Base-by-base conservation (phyloP, 2,888 invertebrate species). In the Eurytoma adleriae region DNA sequence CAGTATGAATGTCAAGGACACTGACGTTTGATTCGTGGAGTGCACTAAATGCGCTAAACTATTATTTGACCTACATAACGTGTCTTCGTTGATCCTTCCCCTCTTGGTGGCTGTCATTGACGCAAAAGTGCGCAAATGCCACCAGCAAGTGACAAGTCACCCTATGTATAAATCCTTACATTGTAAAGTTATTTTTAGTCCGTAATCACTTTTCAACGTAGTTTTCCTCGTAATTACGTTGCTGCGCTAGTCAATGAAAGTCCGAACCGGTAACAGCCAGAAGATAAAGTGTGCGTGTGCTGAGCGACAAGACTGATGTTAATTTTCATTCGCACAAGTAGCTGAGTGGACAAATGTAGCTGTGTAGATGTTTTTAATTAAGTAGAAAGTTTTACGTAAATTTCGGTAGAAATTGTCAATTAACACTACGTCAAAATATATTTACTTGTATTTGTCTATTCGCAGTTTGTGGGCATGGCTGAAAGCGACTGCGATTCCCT, bases 401-500 rank as follows among this genome's bases (percentile, higher is more conserved):
- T 69, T n/a, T 68, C 10, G 62, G 69, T 69, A 76, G 68, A 76
- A 56, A 48, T 18, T 20, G n/a, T n/a, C 27, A 69, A 61, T 40
- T 40, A 0, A 40, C 40, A 40, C 10, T 40, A 40, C 40, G 10
- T 10, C 7, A 7, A 40, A 40, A 40, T 10, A 5, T 40, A 0
- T 40, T 40, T 10, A 40, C 40, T 40, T 40, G 10, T 40, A 40
- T 10, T 72, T 77, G 68, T 80, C 18, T 67, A 72, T 81, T 81
- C 75, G 56, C 81, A 96, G 96, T 87, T 87, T 96, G 18, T 94
- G 94, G 94, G 93, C 94, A 74, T 96, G 96, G 96, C 91, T 96
- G 79, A 94, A 93, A 90, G 96, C 96, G 13, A 95, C 96, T 3
- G 93, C 94, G 18, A 92, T 96, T 74, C 96, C 97, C n/a, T 90